A percentile compares a stretch with the other conserved stretches of the same genome.
Evolutionary conservation across 2,113 vertebrate species (phyloP).

Genomic region (Columba janthina): DNA sequence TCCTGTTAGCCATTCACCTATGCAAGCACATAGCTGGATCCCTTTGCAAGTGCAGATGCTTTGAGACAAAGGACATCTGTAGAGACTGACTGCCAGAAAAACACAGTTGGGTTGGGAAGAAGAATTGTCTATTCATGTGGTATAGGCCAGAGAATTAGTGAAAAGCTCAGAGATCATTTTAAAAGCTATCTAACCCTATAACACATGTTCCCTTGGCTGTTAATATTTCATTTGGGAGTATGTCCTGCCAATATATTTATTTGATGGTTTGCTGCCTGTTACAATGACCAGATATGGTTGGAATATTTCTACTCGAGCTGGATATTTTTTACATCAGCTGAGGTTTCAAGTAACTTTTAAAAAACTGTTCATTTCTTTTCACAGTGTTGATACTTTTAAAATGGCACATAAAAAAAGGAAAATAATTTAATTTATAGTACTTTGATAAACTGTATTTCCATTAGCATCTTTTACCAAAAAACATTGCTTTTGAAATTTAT

Average conservation of each 20-base stretch:
- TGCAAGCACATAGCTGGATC: not conserved
- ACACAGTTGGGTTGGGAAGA: not conserved
- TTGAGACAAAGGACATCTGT: not conserved
- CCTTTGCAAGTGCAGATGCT: not conserved
- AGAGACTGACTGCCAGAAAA: not conserved
- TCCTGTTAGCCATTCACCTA: not conserved
- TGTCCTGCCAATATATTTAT: not conserved
- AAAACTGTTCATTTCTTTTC: not conserved
- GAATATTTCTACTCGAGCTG: not conserved
- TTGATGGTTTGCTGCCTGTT: not conserved
- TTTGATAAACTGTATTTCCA: not conserved
- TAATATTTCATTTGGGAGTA: not conserved
- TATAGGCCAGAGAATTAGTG: not conserved
- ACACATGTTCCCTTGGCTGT: not conserved
- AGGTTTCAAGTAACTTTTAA: not conserved
- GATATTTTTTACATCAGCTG: not conserved
- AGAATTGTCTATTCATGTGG: not conserved
- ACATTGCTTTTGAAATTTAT: not conserved
- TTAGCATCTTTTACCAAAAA: not conserved
- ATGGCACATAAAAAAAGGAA: not conserved
- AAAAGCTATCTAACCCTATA: not conserved
- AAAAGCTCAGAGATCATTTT: slow-evolving; percentile 7
- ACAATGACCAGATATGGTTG: not conserved
- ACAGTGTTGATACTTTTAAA: not conserved
- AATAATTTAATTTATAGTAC: not conserved